These are phyloP conservation scores for Drosophila paracracens DNA, from an alignment of 2,888 invertebrate genomes.

Conservation along the genomic window DNA sequence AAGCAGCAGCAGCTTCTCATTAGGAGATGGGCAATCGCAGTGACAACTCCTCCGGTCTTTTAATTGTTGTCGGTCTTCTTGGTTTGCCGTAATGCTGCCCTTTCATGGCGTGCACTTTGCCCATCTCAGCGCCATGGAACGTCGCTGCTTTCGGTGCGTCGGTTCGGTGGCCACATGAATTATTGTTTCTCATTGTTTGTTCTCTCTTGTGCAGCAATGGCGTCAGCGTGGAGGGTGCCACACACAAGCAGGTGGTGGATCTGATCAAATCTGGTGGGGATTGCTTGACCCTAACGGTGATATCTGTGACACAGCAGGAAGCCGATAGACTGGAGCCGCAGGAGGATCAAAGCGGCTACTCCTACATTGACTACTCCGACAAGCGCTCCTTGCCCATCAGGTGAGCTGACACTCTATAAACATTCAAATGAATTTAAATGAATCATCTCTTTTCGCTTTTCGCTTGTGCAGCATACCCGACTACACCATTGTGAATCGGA, in stretches of 20 bases:
- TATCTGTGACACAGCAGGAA: slow-evolving; percentile 97
- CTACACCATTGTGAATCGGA: slow-evolving; percentile 94
- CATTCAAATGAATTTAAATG: not conserved
- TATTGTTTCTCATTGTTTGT: not conserved
- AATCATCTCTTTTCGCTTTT: not conserved
- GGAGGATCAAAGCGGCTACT: slow-evolving; percentile 91
- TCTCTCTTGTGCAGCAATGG: slow-evolving; percentile 89
- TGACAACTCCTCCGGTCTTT: slow-evolving; percentile 3
- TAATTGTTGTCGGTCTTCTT: not conserved
- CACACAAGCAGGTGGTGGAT: slow-evolving; percentile 99
- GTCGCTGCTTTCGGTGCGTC: slow-evolving; percentile 73
- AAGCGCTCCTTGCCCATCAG: slow-evolving; percentile 93
- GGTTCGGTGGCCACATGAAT: not conserved
- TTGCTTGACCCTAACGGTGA: slow-evolving; percentile 97
- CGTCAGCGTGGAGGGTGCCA: slow-evolving; percentile 99
- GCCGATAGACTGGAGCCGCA: slow-evolving; percentile 93
- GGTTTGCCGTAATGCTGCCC: slow-evolving; percentile 72
- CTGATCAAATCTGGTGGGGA: slow-evolving; percentile 99
- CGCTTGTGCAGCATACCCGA: slow-evolving; percentile 93
- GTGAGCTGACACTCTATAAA: slow-evolving; percentile 53
- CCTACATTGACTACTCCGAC: slow-evolving; percentile 96
- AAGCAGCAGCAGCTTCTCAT: slow-evolving; percentile 16
- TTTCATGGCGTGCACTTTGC: slow-evolving; percentile 81
- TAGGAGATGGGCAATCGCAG: slow-evolving; percentile 13
- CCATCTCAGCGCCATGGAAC: slow-evolving; percentile 67